Base-by-base conservation (phyloP, 1,140 invertebrate genomes). In the Neodiprion virginianus region DNA sequence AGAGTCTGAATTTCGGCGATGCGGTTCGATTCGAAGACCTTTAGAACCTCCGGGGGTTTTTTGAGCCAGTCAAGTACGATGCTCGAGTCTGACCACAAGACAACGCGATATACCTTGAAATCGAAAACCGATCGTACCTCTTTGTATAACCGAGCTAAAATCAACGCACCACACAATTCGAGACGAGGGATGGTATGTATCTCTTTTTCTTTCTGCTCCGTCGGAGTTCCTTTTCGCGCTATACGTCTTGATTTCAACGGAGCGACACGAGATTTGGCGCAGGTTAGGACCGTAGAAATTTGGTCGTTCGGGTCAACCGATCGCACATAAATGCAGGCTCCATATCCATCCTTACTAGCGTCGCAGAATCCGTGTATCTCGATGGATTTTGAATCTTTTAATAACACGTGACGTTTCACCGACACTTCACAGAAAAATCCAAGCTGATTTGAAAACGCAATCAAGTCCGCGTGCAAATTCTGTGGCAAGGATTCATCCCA, bases 401-500 rank as follows among this genome's bases (percentile, higher is more conserved):
- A 14, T 7, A 74, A 12, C 5, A 74, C 7, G 17, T 71, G 67
- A 17, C 73, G 73, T 47, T 71, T 61, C n/a, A 71, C 53, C 21
- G 48, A 79, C 28, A 69, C 28, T 72, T 67, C 77, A 48, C 23
- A 73, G 66, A 67, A 78, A 67, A 75, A 67, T 47, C 28, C 76
- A 17, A 74, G 72, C 66, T 80, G 73, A 1, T 72, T 8, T 21
- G 73, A 67, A 69, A 82, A 83, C 9, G 17, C 17, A 0, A 17
- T 17, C 17, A 0, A 17, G 17, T 17, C 17, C 17, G 17, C 17
- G 17, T 17, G 47, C 17, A 82, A 23, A 12, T 80, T 75, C 28
- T 73, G 65, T 1, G 83, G 80, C 11, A 86, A 11, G 1, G 68
- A 50, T 67, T 83, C 80, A 76, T 88, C 86, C 87, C 85, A 88